These are phyloP conservation scores for Diarsia brunnea DNA, from an alignment of 2,888 invertebrate genomes.

Conservation along the genomic window DNA sequence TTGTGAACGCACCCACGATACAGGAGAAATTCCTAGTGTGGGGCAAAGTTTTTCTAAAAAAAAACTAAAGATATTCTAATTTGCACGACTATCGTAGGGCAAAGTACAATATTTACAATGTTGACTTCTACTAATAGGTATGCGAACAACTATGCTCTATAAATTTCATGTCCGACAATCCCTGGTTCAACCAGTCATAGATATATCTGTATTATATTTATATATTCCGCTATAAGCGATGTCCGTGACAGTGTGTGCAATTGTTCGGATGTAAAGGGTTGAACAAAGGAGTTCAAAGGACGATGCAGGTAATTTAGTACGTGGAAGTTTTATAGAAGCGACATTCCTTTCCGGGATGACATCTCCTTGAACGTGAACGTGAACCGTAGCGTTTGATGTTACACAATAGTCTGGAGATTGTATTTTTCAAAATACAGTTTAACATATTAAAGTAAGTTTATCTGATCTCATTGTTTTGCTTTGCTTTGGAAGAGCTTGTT, in stretches of 20 bases:
- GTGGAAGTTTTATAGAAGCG: conserved; percentile 40
- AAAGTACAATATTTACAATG: neutral
- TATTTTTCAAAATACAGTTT: neutral
- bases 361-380: conserved; percentile 11
- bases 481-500: neutral
- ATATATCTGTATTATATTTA: conserved; percentile 41
- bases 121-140: neutral
- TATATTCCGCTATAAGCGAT: conserved; percentile 54
- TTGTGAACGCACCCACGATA: too few species aligned
- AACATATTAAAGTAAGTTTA: neutral
- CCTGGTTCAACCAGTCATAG: neutral
- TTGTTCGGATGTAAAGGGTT: conserved; percentile 50
- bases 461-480: neutral
- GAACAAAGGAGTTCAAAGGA: conserved; percentile 58
- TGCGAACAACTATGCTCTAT: too few species aligned
- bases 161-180: neutral
- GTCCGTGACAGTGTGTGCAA: conserved; percentile 52
- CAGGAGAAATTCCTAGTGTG: too few species aligned
- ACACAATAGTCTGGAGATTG: neutral
- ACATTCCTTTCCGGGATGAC: conserved; percentile 10
- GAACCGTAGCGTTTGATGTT: conserved; percentile 14
- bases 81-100: neutral
- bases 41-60: too few species aligned
- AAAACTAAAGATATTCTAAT: too few species aligned
- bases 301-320: conserved; percentile 52